These are phyloP conservation scores for Candoia aspera DNA, from an alignment of 2,113 vertebrate genomes.

Conservation along the genomic window DNA sequence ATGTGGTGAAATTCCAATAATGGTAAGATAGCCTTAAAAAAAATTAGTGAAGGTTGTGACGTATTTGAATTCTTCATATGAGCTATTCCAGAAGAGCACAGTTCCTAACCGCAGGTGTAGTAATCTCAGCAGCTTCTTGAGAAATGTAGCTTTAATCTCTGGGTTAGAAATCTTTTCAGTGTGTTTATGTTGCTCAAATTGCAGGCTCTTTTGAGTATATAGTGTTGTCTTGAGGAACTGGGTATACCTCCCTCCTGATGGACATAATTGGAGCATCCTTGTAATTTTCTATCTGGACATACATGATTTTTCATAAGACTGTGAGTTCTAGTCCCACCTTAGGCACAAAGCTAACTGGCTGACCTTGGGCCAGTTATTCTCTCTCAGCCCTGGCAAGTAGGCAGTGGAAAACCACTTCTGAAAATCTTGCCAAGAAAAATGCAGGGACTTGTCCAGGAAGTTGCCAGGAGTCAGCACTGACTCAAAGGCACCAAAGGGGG, in stretches of 20 bases:
- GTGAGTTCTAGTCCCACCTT: not conserved
- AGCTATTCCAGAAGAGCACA: not conserved
- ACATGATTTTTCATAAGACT: not conserved
- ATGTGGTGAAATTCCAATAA: constrained; percentile 80
- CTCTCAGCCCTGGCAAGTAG: not conserved
- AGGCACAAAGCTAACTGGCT: not conserved
- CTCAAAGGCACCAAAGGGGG: not conserved
- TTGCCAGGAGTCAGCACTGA: not conserved
- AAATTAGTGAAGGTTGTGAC: not conserved
- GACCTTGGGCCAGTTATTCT: not conserved
- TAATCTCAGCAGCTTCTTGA: not conserved
- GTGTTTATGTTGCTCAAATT: not conserved
- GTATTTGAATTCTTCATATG: not conserved
- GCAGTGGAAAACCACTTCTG: not conserved
- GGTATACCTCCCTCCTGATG: not conserved
- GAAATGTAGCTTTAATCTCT: not conserved
- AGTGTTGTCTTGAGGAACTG: not conserved
- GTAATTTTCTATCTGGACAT: not conserved
- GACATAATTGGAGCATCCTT: not conserved
- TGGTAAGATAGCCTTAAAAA: constrained; percentile 72
- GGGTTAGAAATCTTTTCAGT: not conserved
- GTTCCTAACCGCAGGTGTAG: not conserved
- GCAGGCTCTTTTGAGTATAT: not conserved
- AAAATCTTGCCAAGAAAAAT: not conserved
- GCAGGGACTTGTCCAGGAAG: not conserved